phyloP scores from a whole-genome alignment of 2,888 invertebrate genomes.

The Conops quadrifasciatus region DNA sequence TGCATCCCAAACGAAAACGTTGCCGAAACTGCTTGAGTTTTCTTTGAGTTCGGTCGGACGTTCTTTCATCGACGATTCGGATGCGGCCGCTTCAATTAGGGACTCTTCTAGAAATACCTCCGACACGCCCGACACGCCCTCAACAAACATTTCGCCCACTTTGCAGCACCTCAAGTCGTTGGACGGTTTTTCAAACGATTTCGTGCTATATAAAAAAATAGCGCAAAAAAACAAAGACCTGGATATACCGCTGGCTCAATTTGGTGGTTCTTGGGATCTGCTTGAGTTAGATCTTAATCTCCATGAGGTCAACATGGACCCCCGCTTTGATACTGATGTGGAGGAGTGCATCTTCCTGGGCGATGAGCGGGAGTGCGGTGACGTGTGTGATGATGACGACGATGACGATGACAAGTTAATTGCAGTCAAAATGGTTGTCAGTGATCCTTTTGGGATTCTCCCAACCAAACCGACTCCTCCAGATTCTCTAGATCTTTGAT shows the following conservation, averaged over 20 bases:
- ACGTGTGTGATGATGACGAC: constrained; percentile 55
- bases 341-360: constrained; percentile 72
- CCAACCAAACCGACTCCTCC: constrained; percentile 72
- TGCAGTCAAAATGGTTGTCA: constrained; percentile 51
- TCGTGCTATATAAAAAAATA: constrained; percentile 61
- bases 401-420: constrained; percentile 40
- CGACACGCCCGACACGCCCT: constrained; percentile 74
- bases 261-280: constrained; percentile 72
- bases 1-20: constrained; percentile 22
- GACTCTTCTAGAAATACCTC: constrained; percentile 53
- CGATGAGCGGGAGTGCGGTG: constrained; percentile 55
- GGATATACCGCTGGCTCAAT: constrained; percentile 59
- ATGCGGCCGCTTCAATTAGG: constrained; percentile 36
- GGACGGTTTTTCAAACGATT: constrained; percentile 73
- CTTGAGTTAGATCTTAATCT: constrained; percentile 72
- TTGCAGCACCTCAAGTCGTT: constrained; percentile 60
- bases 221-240: constrained; percentile 4
- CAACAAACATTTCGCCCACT: constrained; percentile 70
- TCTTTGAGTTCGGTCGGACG: constrained; percentile 64
- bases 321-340: constrained; percentile 71
- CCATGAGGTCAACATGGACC: constrained; percentile 71
- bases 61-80: constrained; percentile 63
- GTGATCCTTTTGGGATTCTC: constrained; percentile 69
- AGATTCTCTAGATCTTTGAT: constrained; percentile 66
- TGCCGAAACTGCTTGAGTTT: constrained; percentile 59